A percentile compares a stretch with the other conserved stretches of the same genome.
Conservation (phyloP, 2,888 invertebrate genomes). For the Zeuzera pyrina region DNA sequence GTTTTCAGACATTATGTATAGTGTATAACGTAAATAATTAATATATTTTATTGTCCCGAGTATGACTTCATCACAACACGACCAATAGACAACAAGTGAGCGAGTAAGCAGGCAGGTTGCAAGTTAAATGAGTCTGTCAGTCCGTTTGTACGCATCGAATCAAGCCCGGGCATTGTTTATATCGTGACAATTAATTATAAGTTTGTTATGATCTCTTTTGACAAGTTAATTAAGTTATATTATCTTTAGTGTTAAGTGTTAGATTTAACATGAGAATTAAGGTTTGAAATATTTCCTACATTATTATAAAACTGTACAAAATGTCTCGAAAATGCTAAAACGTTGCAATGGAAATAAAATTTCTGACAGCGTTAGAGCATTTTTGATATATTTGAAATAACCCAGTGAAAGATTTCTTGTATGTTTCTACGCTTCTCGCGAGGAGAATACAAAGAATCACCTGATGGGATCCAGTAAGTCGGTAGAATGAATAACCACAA, state of each 20-base stretch:
- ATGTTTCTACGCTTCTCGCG: conserved; percentile 26
- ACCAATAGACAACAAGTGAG: too few relatives aligned
- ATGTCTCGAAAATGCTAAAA: conserved; percentile 32
- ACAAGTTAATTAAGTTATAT: conserved; percentile 57
- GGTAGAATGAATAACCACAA: conserved; percentile 15
- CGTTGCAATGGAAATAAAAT: conserved; percentile 43
- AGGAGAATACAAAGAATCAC: conserved; percentile 25
- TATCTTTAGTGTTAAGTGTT: conserved; percentile 34
- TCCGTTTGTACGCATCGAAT: too few relatives aligned
- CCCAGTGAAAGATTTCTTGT: conserved; percentile 21
- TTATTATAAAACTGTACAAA: too few relatives aligned
- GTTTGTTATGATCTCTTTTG: conserved; percentile 70
- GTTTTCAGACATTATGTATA: conserved; percentile 50
- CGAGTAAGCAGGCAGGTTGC: too few relatives aligned
- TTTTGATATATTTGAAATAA: conserved; percentile 35
- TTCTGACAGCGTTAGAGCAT: conserved; percentile 33
- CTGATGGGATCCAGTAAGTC: conserved; percentile 17
- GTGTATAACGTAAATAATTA: conserved; percentile 42
- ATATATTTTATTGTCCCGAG: conserved; percentile 37
- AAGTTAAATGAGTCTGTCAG: too few relatives aligned
- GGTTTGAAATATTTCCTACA: conserved; percentile 3
- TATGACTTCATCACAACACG: conserved; percentile 46
- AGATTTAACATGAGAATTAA: conserved; percentile 19
- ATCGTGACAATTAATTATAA: conserved; percentile 62
- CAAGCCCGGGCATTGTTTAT: conserved; percentile 42